These are phyloP conservation scores for Trichomalopsis sarcophagae DNA, from an alignment of 1,140 invertebrate species.

Conservation along the genomic window DNA sequence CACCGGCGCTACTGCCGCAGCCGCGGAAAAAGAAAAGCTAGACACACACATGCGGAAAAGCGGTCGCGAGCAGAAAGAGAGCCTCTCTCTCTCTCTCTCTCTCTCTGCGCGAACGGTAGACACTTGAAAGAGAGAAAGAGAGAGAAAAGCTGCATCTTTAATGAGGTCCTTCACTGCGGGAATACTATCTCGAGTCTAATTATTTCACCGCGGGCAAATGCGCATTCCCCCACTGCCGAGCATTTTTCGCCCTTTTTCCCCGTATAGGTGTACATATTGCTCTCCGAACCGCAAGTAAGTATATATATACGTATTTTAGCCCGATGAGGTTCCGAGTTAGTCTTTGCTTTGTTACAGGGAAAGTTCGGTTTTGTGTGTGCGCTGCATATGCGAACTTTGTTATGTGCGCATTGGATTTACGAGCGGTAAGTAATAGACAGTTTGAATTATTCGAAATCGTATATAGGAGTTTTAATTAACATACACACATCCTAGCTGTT, in stretches of 20 bases:
- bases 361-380: no score
- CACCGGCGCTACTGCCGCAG: constrained; percentile 15
- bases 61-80: neutral
- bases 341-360: neutral
- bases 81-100: neutral
- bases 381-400: no score
- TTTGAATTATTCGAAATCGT: no score
- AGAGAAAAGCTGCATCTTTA: constrained; percentile 54
- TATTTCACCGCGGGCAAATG: constrained; percentile 53
- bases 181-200: constrained; percentile 55
- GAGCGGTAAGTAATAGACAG: no score
- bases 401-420: no score
- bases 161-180: constrained; percentile 61
- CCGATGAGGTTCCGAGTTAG: neutral
- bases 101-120: constrained; percentile 26
- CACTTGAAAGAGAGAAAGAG: neutral
- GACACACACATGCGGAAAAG: neutral
- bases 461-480: no score
- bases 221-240: no score
- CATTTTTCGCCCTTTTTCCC: neutral
- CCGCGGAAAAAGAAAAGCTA: constrained; percentile 25
- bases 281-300: no score
- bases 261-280: neutral
- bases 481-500: no score
- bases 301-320: no score